Percentiles rank a stretch among this genome's conserved stretches.
Evolutionary conservation across 2,113 vertebrate genomes (phyloP).

Genomic region (Thomomys bottae): DNA sequence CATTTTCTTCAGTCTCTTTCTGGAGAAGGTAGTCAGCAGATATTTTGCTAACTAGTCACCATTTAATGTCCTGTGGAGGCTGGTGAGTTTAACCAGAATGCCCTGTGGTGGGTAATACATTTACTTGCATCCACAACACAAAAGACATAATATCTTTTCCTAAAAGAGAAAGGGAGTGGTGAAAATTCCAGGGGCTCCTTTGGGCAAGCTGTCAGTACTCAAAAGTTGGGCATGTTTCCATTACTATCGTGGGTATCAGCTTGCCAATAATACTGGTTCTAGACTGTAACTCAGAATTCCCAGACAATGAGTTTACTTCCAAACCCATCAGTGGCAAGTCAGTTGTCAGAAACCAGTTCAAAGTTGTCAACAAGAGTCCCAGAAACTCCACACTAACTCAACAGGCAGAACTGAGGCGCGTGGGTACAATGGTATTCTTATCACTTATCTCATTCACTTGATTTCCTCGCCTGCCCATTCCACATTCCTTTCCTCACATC

Average conservation of each 20-base stretch:
- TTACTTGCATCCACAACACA: not conserved
- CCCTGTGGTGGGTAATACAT: not conserved
- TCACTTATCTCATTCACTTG: not conserved
- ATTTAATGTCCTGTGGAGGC: not conserved
- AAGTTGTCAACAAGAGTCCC: not conserved
- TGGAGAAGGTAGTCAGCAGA: not conserved
- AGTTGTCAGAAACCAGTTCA: not conserved
- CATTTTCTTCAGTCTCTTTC: not conserved
- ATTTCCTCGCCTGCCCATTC: not conserved
- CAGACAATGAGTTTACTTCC: not conserved
- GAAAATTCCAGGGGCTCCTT: not conserved
- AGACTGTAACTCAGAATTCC: not conserved
- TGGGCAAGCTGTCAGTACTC: not conserved
- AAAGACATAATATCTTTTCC: not conserved
- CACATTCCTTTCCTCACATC: not conserved
- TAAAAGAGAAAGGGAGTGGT: not conserved
- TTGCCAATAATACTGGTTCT: not conserved
- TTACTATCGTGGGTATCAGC: not conserved
- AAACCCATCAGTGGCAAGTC: not conserved
- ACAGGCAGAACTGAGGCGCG: not conserved
- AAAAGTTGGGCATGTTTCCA: not conserved
- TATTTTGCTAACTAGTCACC: not conserved
- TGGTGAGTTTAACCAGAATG: not conserved
- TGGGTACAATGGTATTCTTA: too few relatives aligned
- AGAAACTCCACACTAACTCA: not conserved